Evolutionary conservation across 2,113 vertebrate genomes (phyloP), one percentile per base, ranked within the genome.

Genomic region (Anoplopoma fimbria): DNA sequence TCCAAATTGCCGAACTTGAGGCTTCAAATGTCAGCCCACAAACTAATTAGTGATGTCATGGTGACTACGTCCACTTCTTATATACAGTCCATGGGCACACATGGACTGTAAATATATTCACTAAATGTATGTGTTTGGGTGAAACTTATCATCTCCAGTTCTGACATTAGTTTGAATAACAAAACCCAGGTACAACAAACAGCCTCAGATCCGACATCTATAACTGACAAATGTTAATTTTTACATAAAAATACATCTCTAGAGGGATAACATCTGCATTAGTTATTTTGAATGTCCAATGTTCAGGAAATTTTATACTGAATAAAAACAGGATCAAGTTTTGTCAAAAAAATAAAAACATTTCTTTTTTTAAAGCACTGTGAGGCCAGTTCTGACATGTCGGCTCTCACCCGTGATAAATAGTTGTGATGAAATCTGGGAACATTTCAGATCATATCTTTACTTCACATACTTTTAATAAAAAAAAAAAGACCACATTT

Each of bases 361-460:
- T 47, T 3, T 33, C 6, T n/a, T 47, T 17, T 14, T 25, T 57
- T 0, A 19, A 19, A 27, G 64, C 33, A 25, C 8, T 29, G 25
- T 51, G n/a, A 64, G 73, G 34, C 62, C 34, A 10, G 61, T 67
- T 42, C n/a, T 29, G 74, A 76, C 34, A 65, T 23, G 73, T 14
- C 0, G 2, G 7, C 3, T 36, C 14, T 12, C 21, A 45, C 13
- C 42, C 27, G 4, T 15, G 21, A 69, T 21, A 5, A 34, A 25
- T 33, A 47, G 15, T 7, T 31, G 2, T 55, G 45, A 49, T 42
- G 13, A 42, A 27, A 36, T 9, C 36, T 8, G 1, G 45, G 45
- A 49, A 21, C 45, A 67, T 27, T 19, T 45, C 14, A 45, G n/a
- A 9, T 42, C n/a, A 19, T 14, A 8, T 19, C 38, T 61, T 15